Conservation (phyloP, 2,797 vertebrate genomes). For the Pseudomugil gertrudae region DNA sequence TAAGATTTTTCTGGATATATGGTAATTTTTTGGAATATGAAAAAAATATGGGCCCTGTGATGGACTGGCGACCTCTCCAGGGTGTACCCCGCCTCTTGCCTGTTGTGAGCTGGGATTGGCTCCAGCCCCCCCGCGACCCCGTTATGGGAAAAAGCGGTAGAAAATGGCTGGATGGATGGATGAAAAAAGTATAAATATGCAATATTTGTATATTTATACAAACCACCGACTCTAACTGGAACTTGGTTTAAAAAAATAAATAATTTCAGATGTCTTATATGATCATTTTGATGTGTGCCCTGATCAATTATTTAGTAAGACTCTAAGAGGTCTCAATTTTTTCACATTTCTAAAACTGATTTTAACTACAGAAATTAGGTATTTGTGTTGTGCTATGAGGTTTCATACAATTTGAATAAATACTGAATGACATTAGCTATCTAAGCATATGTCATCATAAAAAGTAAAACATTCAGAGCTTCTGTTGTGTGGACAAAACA, state of each 20-base stretch:
- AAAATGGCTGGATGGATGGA: too few species aligned
- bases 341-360: too few species aligned
- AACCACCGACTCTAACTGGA: conserved; percentile 8
- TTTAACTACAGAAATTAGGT: not conserved
- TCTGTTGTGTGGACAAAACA: not conserved
- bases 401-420: not conserved
- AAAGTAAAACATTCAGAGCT: not conserved
- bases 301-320: not conserved
- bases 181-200: too few species aligned
- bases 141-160: too few species aligned
- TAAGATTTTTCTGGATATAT: not conserved
- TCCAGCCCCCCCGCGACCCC: too few species aligned
- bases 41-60: too few species aligned
- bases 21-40: conserved; percentile 17
- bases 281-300: not conserved
- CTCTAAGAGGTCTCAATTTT: not conserved
- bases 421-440: not conserved
- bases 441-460: not conserved
- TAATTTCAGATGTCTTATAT: not conserved
- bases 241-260: not conserved
- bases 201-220: not conserved
- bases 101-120: too few species aligned
- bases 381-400: not conserved
- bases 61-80: too few species aligned
- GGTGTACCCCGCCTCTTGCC: too few species aligned